Evolutionary conservation across 2,888 invertebrate genomes (phyloP).

Genomic region (Mythimna lalbum): DNA sequence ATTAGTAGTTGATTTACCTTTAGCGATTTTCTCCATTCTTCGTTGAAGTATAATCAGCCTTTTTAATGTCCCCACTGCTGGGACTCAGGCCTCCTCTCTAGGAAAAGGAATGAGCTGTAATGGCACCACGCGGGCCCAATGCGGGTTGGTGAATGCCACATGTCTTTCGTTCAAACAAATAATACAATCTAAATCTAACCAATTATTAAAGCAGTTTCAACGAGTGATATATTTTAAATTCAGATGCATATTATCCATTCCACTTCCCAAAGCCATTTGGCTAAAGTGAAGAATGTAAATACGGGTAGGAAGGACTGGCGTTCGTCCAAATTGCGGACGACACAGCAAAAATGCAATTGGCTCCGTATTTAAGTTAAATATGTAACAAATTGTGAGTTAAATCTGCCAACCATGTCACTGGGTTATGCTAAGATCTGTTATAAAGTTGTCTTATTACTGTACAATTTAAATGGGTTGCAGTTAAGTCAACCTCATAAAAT

Average conservation of each 20-base stretch:
- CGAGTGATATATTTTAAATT: background rate
- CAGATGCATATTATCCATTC: conserved; percentile 3
- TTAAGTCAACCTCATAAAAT: too few relatives aligned
- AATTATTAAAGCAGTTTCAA: background rate
- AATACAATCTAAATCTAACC: background rate
- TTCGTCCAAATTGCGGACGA: conserved; percentile 49
- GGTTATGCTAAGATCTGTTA: background rate
- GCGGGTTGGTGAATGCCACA: too few relatives aligned
- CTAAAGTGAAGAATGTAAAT: conserved; percentile 41
- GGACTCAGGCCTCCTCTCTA: too few relatives aligned
- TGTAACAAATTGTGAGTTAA: conserved; percentile 24
- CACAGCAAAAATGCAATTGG: conserved; percentile 45
- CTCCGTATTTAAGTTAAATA: conserved; percentile 42
- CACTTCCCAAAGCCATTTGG: conserved; percentile 29
- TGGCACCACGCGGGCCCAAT: too few relatives aligned
- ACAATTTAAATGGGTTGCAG: conserved; percentile 7
- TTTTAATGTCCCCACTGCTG: too few relatives aligned
- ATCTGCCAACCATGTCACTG: conserved; percentile 34
- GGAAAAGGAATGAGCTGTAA: too few relatives aligned
- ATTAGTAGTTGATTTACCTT: too few relatives aligned
- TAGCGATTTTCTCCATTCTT: too few relatives aligned
- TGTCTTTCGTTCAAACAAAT: too few relatives aligned
- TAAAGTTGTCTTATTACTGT: conserved; percentile 7
- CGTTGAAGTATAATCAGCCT: too few relatives aligned
- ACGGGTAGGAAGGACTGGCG: conserved; percentile 44